Evolutionary conservation across 2,888 invertebrate species (phyloP).

Genomic region (Drosophila robusta): DNA sequence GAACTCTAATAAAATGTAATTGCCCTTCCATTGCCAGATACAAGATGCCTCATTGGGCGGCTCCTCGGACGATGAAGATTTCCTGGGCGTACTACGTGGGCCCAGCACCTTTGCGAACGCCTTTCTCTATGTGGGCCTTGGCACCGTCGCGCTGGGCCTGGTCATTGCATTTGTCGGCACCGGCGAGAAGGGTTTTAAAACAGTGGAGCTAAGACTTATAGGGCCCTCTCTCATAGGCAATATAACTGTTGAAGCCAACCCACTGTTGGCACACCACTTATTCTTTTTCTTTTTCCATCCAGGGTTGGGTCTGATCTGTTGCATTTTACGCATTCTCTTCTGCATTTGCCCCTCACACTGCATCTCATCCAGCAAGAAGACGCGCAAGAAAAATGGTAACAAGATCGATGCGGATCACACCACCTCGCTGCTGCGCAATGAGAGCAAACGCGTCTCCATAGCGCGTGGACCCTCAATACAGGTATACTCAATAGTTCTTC

Average conservation of each 20-base stretch:
- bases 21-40: constrained; percentile 86
- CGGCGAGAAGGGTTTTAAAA: constrained; percentile 95
- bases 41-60: constrained; percentile 94
- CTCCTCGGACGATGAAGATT: constrained; percentile 90
- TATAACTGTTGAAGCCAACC: constrained; percentile 10
- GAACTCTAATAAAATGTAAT: constrained; percentile 3
- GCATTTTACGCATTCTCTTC: constrained; percentile 92
- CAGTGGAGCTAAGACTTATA: constrained; percentile 93
- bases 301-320: constrained; percentile 92
- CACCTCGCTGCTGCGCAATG: constrained; percentile 84
- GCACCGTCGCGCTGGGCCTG: constrained; percentile 92
- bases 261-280: neutral
- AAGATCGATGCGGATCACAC: constrained; percentile 85
- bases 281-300: constrained; percentile 17
- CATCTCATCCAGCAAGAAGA: constrained; percentile 88
- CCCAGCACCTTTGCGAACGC: constrained; percentile 94
- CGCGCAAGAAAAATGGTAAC: constrained; percentile 86
- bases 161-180: constrained; percentile 96
- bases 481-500: constrained; percentile 41
- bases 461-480: constrained; percentile 83
- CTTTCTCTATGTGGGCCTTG: constrained; percentile 93
- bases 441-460: constrained; percentile 85
- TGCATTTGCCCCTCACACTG: constrained; percentile 93
- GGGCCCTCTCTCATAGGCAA: constrained; percentile 91
- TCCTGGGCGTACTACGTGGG: constrained; percentile 88